These are phyloP conservation scores for Liposcelis brunnea DNA, from an alignment of 2,888 invertebrate species.

Conservation along the genomic window DNA sequence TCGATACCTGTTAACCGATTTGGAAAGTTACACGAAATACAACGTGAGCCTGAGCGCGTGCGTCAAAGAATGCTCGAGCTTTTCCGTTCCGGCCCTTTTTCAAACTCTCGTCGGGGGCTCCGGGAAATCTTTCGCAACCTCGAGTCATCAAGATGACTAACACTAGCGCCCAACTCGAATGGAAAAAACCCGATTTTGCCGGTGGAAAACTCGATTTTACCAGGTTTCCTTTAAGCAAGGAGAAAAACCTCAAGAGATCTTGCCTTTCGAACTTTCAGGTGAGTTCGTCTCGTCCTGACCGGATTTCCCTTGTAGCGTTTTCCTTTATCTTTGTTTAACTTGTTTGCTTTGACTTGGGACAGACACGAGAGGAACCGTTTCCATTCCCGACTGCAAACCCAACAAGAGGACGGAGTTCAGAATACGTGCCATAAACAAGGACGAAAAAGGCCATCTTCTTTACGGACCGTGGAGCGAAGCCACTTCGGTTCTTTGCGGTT, in stretches of 20 bases:
- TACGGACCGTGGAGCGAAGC: conserved; percentile 28
- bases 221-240: conserved; percentile 26
- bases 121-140: conserved; percentile 27
- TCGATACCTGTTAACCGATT: conserved; percentile 20
- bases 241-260: too few relatives aligned
- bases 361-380: conserved; percentile 19
- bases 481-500: conserved; percentile 12
- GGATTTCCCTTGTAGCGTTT: too few relatives aligned
- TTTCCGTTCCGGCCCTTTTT: conserved; percentile 32
- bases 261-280: too few relatives aligned
- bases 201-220: conserved; percentile 39
- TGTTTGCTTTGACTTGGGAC: too few relatives aligned
- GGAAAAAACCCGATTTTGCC: conserved; percentile 32
- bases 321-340: too few relatives aligned
- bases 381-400: conserved; percentile 25
- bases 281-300: too few relatives aligned
- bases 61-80: conserved; percentile 45
- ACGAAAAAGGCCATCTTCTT: conserved; percentile 19
- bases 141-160: conserved; percentile 28
- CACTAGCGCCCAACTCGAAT: conserved; percentile 29
- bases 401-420: conserved; percentile 18
- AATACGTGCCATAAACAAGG: conserved; percentile 27
- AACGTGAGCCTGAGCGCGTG: conserved; percentile 52
- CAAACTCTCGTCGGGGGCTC: conserved; percentile 45
- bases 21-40: conserved; percentile 48